These are phyloP conservation scores for Ditylenchus weischeri DNA, from an alignment of 2,888 invertebrate genomes.

Conservation along the genomic window DNA sequence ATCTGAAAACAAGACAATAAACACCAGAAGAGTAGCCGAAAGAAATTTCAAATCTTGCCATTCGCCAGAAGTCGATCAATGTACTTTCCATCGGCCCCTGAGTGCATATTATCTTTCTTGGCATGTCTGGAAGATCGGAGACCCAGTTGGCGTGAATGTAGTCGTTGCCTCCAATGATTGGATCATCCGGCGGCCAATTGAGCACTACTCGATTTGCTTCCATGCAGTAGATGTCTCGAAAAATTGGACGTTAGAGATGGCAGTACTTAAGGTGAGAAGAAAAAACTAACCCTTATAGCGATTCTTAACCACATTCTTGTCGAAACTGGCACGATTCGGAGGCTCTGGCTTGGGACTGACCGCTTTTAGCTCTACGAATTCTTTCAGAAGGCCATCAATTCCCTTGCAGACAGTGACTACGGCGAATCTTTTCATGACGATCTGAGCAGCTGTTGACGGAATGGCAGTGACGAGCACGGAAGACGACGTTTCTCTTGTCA, in stretches of 20 bases:
- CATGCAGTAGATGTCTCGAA: slow-evolving; percentile 43
- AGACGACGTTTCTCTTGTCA: no score
- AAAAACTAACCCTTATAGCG: slow-evolving; percentile 39
- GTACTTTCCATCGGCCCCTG: slow-evolving; percentile 43
- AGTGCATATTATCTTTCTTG: slow-evolving; percentile 21
- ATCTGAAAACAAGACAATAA: slow-evolving; percentile 2
- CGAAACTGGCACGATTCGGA: slow-evolving; percentile 36
- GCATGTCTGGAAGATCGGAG: slow-evolving; percentile 19
- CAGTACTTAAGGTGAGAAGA: neutral
- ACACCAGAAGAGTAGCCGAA: slow-evolving; percentile 8
- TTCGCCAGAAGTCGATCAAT: slow-evolving; percentile 46
- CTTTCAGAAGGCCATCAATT: slow-evolving; percentile 18
- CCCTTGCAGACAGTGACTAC: slow-evolving; percentile 25
- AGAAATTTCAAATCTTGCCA: slow-evolving; percentile 28
- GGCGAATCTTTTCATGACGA: slow-evolving; percentile 31
- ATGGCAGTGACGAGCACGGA: neutral
- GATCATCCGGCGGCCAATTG: slow-evolving; percentile 34
- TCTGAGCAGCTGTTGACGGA: neutral
- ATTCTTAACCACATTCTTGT: slow-evolving; percentile 42
- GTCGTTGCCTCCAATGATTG: slow-evolving; percentile 27
- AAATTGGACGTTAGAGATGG: neutral
- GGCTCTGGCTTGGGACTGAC: slow-evolving; percentile 36
- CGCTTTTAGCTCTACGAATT: slow-evolving; percentile 27
- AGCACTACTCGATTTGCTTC: slow-evolving; percentile 45
- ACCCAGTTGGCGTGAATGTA: slow-evolving; percentile 53